Evolutionary conservation across 2,888 invertebrate species (phyloP), one percentile per base, ranked within the genome.

Genomic region (Philereme vetulata): DNA sequence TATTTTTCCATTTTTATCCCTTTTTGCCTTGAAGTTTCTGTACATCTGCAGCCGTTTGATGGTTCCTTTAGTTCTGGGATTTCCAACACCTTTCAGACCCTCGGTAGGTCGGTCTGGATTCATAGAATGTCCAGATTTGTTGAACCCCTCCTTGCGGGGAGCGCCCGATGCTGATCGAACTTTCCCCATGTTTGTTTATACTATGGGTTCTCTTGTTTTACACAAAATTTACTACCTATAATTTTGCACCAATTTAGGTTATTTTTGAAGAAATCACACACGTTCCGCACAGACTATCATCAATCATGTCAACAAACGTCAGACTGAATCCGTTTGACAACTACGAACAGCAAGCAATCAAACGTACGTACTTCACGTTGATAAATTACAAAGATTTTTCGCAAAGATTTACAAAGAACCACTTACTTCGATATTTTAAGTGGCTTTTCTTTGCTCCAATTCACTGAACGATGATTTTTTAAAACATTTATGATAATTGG

Each of bases 41-140:
- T 99, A 99, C 99, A 99, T 99, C 86, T 98, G 97, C 68, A 99
- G 89, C 50, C 99, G 94, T 81, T 98, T 98, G 65, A 99, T 99
- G 0, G 99, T 99, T 9, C 96, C 95, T 85, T 97, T 97, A 9
- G 98, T 96, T 73, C 99, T 94, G 1, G 95, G 94, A 77, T 96
- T 96, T 0, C 96, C 96, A 9, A 97, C 97, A 54, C 97, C 97
- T 88, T 97, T 96, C 56, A 98, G 88, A 0, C 95, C 95, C 75
- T 95, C 95, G 10, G 93, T 94, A 9, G 95, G 93, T 53, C 98
- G 94, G 71, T 98, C 98, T 32, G 98, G 98, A 85, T 99, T 99
- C 97, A 99, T 97, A 56, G 98, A 98, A 90, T 98, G 98, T 40
- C 94, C 95, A 40, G 97, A 97, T 77, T 94, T 95, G 78, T 97